Evolutionary conservation across 2,797 vertebrate genomes (phyloP).

Genomic region (Gobio occitaniae): DNA sequence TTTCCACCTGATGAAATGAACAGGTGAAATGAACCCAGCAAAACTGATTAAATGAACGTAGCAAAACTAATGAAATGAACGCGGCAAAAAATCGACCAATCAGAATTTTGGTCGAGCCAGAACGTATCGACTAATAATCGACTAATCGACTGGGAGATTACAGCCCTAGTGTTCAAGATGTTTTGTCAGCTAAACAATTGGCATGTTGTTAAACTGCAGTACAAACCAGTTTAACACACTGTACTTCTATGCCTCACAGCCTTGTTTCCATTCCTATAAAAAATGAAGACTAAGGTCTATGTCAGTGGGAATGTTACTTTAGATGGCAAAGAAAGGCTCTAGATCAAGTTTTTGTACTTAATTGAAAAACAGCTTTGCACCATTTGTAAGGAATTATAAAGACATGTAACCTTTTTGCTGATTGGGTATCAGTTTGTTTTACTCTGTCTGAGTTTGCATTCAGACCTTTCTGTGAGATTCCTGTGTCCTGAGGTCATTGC

Average conservation of each 20-base stretch:
- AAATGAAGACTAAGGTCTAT: background rate
- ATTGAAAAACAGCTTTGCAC: background rate
- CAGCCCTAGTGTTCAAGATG: too few relatives aligned
- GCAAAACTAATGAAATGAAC: too few relatives aligned
- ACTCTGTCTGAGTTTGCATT: slow-evolving; percentile 31
- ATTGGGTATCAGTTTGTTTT: slow-evolving; percentile 22
- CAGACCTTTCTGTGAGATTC: slow-evolving; percentile 59
- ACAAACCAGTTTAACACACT: background rate
- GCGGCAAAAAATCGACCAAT: too few relatives aligned
- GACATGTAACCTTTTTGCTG: background rate
- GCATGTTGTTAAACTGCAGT: background rate
- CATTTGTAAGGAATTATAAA: background rate
- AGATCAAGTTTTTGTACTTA: background rate
- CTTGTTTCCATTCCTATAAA: background rate
- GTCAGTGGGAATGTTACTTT: background rate
- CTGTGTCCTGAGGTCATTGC: slow-evolving; percentile 25
- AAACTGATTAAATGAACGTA: too few relatives aligned
- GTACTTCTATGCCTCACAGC: background rate
- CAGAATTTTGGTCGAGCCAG: too few relatives aligned
- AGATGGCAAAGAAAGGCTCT: background rate
- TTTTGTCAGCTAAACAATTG: background rate
- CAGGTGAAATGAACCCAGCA: too few relatives aligned
- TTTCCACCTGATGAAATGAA: too few relatives aligned
- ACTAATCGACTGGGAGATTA: too few relatives aligned
- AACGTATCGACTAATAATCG: too few relatives aligned